Evolutionary conservation across 2,888 invertebrate genomes (phyloP).

Genomic region (Drosophila birchii): DNA sequence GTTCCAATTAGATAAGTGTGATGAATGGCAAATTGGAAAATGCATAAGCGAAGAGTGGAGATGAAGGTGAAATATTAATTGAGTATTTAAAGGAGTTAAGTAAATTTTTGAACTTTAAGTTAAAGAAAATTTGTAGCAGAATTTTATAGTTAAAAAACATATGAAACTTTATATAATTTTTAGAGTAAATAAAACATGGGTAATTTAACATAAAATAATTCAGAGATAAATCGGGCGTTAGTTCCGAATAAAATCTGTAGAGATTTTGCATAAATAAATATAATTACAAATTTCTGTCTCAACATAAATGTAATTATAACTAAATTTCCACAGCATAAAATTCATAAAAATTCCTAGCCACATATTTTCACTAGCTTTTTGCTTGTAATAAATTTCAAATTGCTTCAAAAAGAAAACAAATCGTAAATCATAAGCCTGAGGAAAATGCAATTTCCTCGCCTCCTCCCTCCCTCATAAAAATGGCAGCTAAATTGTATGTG

Average conservation of each 20-base stretch:
- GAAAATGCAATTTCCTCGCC: constrained; percentile 7
- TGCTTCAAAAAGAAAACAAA: constrained; percentile 10
- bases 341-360: not conserved
- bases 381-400: constrained; percentile 6
- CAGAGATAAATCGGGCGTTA: too few species aligned
- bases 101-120: not conserved
- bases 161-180: too few species aligned
- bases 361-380: not conserved
- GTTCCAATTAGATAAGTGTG: constrained; percentile 9
- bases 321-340: not conserved
- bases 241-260: too few species aligned
- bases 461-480: constrained; percentile 10
- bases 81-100: not conserved
- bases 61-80: not conserved
- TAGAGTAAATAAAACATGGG: too few species aligned
- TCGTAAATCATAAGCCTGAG: constrained; percentile 25
- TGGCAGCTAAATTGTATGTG: constrained; percentile 7
- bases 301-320: not conserved
- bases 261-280: too few species aligned
- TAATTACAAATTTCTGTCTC: not conserved
- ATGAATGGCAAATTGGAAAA: not conserved
- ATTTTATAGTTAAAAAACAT: too few species aligned
- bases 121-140: too few species aligned
- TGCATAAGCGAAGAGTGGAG: not conserved
- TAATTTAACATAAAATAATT: too few species aligned